A percentile compares a stretch with the other conserved stretches of the same genome.
Conservation (phyloP, 2,888 invertebrate genomes). For the Polydrusus pterygomalis region DNA sequence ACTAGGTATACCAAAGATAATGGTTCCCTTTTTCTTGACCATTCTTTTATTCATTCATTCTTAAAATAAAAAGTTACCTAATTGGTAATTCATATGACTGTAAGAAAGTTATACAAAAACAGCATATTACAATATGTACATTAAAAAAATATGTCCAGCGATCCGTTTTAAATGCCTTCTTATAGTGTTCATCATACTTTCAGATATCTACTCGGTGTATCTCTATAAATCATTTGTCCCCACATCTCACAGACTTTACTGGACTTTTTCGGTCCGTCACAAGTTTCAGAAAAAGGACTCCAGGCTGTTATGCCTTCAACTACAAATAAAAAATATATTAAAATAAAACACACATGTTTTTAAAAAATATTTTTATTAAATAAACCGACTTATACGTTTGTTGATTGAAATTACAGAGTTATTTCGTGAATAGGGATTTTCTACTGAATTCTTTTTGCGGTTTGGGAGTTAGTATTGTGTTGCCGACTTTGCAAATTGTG, state of each 20-base stretch:
- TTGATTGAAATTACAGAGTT: constrained; percentile 11
- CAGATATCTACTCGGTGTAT: constrained; percentile 61
- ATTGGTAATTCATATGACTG: too few species aligned
- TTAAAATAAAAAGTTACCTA: too few species aligned
- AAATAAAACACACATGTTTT: not conserved
- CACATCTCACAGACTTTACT: constrained; percentile 58
- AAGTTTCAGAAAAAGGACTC: constrained; percentile 62
- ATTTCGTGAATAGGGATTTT: not conserved
- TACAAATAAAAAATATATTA: constrained; percentile 25
- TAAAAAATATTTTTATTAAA: not conserved
- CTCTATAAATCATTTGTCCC: constrained; percentile 64
- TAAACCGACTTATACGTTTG: not conserved
- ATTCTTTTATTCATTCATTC: too few species aligned
- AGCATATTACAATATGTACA: too few species aligned
- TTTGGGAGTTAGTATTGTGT: constrained; percentile 23
- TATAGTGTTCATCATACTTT: not conserved
- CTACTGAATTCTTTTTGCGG: constrained; percentile 12
- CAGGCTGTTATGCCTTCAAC: constrained; percentile 58
- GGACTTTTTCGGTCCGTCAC: constrained; percentile 54
- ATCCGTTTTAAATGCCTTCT: too few species aligned
- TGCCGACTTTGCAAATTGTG: constrained; percentile 49
- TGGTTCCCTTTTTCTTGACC: too few species aligned
- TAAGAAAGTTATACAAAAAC: not conserved
- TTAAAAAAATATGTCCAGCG: too few species aligned
- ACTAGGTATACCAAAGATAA: too few species aligned